Evolutionary conservation across 2,113 vertebrate species (phyloP).

Genomic region (Pluvianellus socialis): DNA sequence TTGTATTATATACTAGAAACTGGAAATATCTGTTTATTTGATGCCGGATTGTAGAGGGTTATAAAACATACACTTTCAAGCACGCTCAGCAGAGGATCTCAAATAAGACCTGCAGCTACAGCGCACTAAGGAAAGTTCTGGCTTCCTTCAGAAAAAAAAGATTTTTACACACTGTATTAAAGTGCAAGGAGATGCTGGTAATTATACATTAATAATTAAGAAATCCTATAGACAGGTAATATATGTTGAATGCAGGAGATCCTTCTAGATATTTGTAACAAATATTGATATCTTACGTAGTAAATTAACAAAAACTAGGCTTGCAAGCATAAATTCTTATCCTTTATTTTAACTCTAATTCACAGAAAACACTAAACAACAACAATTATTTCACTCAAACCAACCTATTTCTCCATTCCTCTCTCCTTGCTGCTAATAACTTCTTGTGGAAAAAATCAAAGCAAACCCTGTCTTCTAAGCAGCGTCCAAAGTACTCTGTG

Average conservation of each 20-base stretch:
- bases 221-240: background rate
- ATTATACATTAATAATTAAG: background rate
- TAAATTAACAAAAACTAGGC: background rate
- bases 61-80: background rate
- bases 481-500: rapidly evolving
- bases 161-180: background rate
- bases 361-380: background rate
- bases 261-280: background rate
- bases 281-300: background rate
- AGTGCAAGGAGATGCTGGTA: background rate
- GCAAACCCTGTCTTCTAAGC: background rate
- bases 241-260: background rate
- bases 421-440: background rate
- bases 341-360: background rate
- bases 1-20: background rate
- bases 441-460: background rate
- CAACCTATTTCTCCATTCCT: background rate
- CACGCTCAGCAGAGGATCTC: background rate
- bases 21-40: background rate
- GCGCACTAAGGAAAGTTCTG: background rate
- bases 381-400: background rate
- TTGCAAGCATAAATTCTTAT: background rate
- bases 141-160: background rate
- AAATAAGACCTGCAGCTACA: background rate
- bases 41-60: background rate